phyloP scores from a whole-genome alignment of 1,140 invertebrate species.

The Galleria mellonella region DNA sequence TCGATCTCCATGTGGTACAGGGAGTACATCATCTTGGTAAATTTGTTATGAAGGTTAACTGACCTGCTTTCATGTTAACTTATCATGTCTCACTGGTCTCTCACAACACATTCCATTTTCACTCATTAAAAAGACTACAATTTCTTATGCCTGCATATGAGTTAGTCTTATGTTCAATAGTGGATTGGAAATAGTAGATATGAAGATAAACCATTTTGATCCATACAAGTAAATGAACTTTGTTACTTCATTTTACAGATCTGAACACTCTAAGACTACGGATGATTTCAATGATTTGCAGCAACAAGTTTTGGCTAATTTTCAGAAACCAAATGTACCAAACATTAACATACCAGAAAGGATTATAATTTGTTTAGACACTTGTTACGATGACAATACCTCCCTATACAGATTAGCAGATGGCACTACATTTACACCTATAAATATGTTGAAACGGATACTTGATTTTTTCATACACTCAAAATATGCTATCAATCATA shows the following conservation, averaged over 20 bases:
- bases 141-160: no score
- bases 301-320: constrained; percentile 48
- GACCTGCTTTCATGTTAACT: no score
- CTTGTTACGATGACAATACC: constrained; percentile 77
- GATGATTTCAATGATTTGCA: constrained; percentile 38
- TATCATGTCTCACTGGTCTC: no score
- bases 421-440: constrained; percentile 74
- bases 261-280: constrained; percentile 5
- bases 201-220: no score
- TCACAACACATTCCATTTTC: no score
- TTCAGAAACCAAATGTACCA: constrained; percentile 64
- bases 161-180: no score
- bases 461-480: constrained; percentile 79
- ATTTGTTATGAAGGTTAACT: no score
- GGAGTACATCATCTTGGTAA: no score
- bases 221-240: neutral
- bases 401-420: constrained; percentile 73
- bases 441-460: constrained; percentile 79
- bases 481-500: constrained; percentile 78
- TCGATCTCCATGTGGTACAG: no score
- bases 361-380: constrained; percentile 80
- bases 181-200: no score
- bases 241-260: neutral
- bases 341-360: constrained; percentile 77
- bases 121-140: no score